These are phyloP conservation scores for Eupeodes luniger DNA, from an alignment of 2,888 invertebrate species.

Conservation along the genomic window DNA sequence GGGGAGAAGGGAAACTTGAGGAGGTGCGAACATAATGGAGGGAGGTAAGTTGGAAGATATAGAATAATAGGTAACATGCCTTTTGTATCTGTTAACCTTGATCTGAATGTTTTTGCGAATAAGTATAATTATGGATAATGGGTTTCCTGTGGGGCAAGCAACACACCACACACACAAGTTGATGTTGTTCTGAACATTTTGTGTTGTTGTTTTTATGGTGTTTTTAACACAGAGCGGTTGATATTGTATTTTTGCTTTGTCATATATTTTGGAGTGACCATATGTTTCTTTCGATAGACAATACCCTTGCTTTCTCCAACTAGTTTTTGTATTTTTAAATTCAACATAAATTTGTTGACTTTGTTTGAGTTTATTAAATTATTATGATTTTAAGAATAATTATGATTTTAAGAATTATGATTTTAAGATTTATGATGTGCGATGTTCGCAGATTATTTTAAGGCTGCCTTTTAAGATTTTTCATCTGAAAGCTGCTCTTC, in stretches of 20 bases:
- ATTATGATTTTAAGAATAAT: too few species aligned
- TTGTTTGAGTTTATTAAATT: too few species aligned
- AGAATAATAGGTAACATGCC: conserved; percentile 29
- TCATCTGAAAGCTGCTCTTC: too few species aligned
- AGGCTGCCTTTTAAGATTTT: too few species aligned
- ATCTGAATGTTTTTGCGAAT: conserved; percentile 60
- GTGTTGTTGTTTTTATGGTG: background rate
- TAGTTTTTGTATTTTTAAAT: too few species aligned
- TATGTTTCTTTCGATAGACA: background rate
- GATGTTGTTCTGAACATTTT: conserved; percentile 14
- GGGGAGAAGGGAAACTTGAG: background rate
- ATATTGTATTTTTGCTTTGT: background rate
- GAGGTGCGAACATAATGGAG: background rate
- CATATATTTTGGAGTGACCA: background rate
- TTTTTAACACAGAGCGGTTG: conserved; percentile 1
- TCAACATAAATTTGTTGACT: too few species aligned
- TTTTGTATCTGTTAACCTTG: conserved; percentile 61
- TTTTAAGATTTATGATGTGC: too few species aligned
- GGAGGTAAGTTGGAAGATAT: background rate
- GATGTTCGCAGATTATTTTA: too few species aligned
- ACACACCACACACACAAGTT: background rate
- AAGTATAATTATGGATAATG: conserved; percentile 67
- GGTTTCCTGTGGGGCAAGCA: conserved; percentile 59
- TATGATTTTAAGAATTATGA: too few species aligned
- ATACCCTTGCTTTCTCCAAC: too few species aligned